These are phyloP conservation scores for Dasyornis broadbenti DNA, from an alignment of 2,113 vertebrate species.

Conservation along the genomic window DNA sequence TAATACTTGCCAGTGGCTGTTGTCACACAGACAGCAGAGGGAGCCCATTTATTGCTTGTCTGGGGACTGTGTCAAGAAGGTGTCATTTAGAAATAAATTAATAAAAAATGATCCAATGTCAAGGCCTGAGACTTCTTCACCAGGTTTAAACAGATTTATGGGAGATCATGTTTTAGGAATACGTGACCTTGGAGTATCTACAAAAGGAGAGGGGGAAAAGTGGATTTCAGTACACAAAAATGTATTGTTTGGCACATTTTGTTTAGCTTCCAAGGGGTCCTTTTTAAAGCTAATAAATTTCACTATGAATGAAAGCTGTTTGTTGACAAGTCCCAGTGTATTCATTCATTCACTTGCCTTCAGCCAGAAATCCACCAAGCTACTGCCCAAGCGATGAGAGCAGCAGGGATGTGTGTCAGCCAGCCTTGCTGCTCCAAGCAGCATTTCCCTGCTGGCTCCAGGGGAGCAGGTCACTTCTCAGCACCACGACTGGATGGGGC, in stretches of 20 bases:
- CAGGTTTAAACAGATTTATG: not conserved
- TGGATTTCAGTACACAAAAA: not conserved
- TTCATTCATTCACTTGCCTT: not conserved
- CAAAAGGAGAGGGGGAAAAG: not conserved
- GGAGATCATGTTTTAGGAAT: not conserved
- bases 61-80: not conserved
- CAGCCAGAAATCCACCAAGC: slow-evolving; percentile 2
- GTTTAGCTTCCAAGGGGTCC: not conserved
- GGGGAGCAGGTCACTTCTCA: not conserved
- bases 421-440: not conserved
- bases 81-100: not conserved
- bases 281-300: not conserved
- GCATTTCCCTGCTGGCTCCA: not conserved
- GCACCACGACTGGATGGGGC: not conserved
- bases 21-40: slow-evolving; percentile 37
- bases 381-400: not conserved
- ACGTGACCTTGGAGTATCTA: not conserved
- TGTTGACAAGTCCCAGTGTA: slow-evolving; percentile 16
- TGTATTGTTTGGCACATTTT: not conserved
- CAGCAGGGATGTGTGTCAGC: not conserved
- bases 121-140: not conserved
- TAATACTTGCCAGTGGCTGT: not conserved
- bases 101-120: not conserved
- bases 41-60: slow-evolving; percentile 19
- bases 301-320: not conserved